Evolutionary conservation across 2,888 invertebrate species (phyloP).

Genomic region (Drosophila leonis): DNA sequence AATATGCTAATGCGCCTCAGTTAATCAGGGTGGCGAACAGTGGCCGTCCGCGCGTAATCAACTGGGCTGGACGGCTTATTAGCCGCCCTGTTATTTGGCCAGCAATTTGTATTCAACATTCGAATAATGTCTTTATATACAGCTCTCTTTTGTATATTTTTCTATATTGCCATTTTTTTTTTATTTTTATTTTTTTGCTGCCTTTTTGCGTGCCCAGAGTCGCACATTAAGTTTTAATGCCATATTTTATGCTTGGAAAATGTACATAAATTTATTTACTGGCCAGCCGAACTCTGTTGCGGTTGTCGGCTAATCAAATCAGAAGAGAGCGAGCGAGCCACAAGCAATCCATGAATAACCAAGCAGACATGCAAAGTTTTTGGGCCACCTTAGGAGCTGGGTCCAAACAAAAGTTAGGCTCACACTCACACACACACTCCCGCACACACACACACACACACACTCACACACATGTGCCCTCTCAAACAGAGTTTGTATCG

Average conservation of each 20-base stretch:
- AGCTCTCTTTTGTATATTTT: conserved; percentile 4
- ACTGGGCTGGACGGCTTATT: conserved; percentile 61
- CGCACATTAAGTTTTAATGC: conserved; percentile 78
- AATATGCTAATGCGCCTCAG: conserved; percentile 65
- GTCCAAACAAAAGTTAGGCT: conserved; percentile 35
- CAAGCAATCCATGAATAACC: conserved; percentile 60
- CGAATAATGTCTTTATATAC: conserved; percentile 71
- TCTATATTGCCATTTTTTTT: not conserved
- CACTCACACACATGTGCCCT: conserved; percentile 3
- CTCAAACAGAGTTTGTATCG: conserved; percentile 31
- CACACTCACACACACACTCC: conserved; percentile 12
- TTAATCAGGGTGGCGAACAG: conserved; percentile 56
- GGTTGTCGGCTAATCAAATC: conserved; percentile 71
- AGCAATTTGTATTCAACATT: conserved; percentile 50
- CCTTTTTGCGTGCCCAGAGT: conserved; percentile 59
- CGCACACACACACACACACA: conserved; percentile 14
- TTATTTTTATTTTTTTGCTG: not conserved
- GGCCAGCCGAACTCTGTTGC: conserved; percentile 37
- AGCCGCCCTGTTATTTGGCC: conserved; percentile 66
- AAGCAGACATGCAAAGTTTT: conserved; percentile 73
- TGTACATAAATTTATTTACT: conserved; percentile 74
- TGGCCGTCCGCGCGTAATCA: conserved; percentile 40
- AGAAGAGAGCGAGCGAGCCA: conserved; percentile 49
- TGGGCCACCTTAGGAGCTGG: conserved; percentile 42
- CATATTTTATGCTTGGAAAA: conserved; percentile 77